Base-by-base conservation (phyloP, 2,888 invertebrate species). In the Leucoma salicis region DNA sequence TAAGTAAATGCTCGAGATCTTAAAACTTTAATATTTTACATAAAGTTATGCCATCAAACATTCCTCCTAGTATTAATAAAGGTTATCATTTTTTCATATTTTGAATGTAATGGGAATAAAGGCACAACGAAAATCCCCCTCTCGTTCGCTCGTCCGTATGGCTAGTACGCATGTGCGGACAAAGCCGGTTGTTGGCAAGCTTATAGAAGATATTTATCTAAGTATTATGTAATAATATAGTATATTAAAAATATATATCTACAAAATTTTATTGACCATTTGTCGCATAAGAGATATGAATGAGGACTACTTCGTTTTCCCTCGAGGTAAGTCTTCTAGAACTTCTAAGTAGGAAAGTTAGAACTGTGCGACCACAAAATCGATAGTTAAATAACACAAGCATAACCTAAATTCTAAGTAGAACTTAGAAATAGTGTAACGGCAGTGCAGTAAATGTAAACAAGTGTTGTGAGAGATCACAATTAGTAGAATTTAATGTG, bases 241-340 rank as follows among this genome's bases (percentile, higher is more conserved):
- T 37, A 50, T 15, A 44, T 42, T 49, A 44, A 42, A 27, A n/a
- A 15, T 15, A 49, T 52, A 58, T 56, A 55, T 60, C 50, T 70
- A 66, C 62, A 66, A 55, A 71, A 66, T 78, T 85, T 87, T 63
- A 71, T 73, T 70, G 65, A 75, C 53, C 66, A 74, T 74, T 73
- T 77, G 86, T 66, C 69, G 74, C 55, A 80, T 76, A 87, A 83
- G 78, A 88, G 92, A 92, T 95, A 95, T 96, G 96, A 95, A 96
- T 96, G 95, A 95, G 94, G 95, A 93, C 95, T 92, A 95, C 94
- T 91, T 94, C 92, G 92, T 92, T 94, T 87, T 93, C 95, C 84
- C 91, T 95, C 90, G 94, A 95, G 95, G 96, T 95, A 91, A 92
- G 91, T 29, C 31, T 66, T 46, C 25, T 31, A 34, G 53, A 44